phyloP scores from a whole-genome alignment of 2,888 invertebrate species.

The Lumbricus terrestris region DNA sequence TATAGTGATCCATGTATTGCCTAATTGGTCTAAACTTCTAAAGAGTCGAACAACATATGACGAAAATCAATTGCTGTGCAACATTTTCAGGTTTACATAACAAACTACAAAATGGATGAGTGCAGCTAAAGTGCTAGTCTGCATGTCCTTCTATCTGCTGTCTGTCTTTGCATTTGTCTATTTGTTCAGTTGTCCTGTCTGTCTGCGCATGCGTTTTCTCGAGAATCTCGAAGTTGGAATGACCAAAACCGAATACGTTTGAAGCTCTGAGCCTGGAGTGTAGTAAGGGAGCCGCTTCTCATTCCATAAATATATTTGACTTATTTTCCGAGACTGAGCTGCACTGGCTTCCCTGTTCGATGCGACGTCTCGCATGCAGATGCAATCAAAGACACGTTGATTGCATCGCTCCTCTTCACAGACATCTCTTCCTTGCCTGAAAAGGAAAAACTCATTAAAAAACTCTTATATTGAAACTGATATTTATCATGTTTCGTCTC shows the following conservation, averaged over 20 bases:
- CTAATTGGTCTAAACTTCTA: too few relatives aligned
- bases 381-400: conserved; percentile 29
- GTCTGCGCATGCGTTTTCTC: neutral
- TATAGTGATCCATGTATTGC: too few relatives aligned
- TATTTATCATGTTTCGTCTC: too few relatives aligned
- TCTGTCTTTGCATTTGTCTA: neutral
- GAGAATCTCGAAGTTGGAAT: neutral
- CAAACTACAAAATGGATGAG: neutral
- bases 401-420: conserved; percentile 25
- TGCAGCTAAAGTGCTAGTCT: neutral
- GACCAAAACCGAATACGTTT: neutral
- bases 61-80: neutral
- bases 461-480: neutral
- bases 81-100: neutral
- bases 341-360: conserved; percentile 19
- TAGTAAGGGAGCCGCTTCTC: neutral
- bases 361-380: conserved; percentile 34
- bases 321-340: neutral
- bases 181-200: neutral
- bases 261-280: neutral
- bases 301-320: too few relatives aligned
- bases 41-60: neutral
- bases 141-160: too few relatives aligned
- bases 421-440: conserved; percentile 20
- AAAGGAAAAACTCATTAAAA: neutral